Conservation (phyloP, 2,113 vertebrate species). For the Vanacampus margaritifer region DNA sequence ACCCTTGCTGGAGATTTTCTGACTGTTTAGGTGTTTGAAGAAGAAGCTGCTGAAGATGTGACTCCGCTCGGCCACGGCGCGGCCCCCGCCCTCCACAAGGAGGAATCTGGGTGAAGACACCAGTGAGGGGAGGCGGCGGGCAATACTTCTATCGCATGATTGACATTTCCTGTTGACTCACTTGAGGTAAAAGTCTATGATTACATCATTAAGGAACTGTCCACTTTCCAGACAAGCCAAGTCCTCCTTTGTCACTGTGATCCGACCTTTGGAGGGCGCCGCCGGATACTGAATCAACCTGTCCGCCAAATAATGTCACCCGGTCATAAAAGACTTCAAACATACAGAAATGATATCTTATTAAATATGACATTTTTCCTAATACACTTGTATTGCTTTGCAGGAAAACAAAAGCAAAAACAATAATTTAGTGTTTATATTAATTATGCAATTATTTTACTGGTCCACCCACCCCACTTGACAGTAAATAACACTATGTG, state of each 20-base stretch:
- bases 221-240: constrained; percentile 84
- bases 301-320: constrained; percentile 7
- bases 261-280: constrained; percentile 85
- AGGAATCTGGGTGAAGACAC: constrained; percentile 75
- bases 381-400: not conserved
- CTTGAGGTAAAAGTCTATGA: constrained; percentile 99
- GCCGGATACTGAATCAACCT: constrained; percentile 93
- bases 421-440: not conserved
- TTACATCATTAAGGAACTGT: constrained; percentile 95
- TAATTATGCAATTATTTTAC: too few relatives aligned
- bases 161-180: constrained; percentile 61
- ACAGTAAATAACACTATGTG: not conserved
- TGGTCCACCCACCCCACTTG: not conserved
- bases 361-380: not conserved
- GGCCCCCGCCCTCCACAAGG: constrained; percentile 80
- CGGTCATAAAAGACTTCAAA: not conserved
- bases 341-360: too few relatives aligned
- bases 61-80: constrained; percentile 76
- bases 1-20: constrained; percentile 73
- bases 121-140: not conserved
- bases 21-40: constrained; percentile 89
- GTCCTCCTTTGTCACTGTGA: constrained; percentile 89
- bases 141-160: too few relatives aligned
- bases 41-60: constrained; percentile 98
- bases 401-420: not conserved